phyloP scores from a whole-genome alignment of 2,113 vertebrate species.

The Salvelinus namaycush region DNA sequence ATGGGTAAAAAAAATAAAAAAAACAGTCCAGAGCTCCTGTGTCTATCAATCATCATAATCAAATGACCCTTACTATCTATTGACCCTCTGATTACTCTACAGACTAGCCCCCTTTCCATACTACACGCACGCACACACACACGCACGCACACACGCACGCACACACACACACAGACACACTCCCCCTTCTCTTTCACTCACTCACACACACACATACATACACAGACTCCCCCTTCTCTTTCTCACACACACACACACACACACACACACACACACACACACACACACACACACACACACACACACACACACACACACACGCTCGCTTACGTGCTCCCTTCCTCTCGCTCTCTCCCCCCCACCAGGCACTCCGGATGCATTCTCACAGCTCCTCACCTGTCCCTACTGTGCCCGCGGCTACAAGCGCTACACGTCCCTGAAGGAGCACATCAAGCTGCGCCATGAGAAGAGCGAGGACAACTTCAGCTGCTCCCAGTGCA shows the following conservation, averaged over 20 bases:
- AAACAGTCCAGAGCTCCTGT: no score
- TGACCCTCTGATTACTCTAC: background rate
- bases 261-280: conserved; percentile 7
- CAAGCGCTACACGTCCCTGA: conserved; percentile 97
- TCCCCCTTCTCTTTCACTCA: no score
- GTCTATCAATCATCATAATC: background rate
- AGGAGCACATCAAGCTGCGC: conserved; percentile 97
- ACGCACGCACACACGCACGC: conserved; percentile 1
- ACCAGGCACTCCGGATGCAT: conserved; percentile 91
- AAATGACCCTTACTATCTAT: background rate
- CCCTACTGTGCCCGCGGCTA: conserved; percentile 96
- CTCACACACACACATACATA: background rate
- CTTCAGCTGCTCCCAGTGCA: conserved; percentile 95
- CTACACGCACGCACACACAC: background rate
- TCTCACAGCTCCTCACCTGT: conserved; percentile 96
- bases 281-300: background rate
- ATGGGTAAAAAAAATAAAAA: no score
- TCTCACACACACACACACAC: background rate
- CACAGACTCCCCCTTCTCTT: no score
- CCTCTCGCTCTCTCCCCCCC: conserved; percentile 17
- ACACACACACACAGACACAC: background rate
- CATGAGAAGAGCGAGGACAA: conserved; percentile 97
- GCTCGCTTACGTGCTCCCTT: no score
- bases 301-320: background rate
- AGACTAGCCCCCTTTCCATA: background rate